Base-by-base conservation (phyloP, 2,113 vertebrate genomes). In the Scomber scombrus region DNA sequence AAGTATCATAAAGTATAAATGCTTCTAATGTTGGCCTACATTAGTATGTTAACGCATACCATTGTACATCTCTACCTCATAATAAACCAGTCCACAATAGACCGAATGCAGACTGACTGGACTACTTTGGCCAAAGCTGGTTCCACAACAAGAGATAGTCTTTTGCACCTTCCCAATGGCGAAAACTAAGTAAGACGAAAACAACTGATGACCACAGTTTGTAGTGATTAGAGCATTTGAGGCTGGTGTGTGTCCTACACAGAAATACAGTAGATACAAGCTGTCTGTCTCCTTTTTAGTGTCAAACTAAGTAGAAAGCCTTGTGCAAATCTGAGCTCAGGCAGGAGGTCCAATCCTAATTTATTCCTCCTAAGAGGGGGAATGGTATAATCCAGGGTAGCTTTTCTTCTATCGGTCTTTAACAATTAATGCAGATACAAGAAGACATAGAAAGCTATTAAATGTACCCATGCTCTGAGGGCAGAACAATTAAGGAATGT, bases 1-100 rank as follows among this genome's bases (percentile, higher is more conserved):
- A 90, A 85, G 64, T 84, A 89, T 86, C 80, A 89, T 89, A 88
- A 93, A 90, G 89, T 91, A 93, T 90, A 94, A 94, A 93, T 89
- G 89, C 90, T 90, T 88, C 88, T 77, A 88, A 93, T 86, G 86
- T 93, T 85, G 88, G 86, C 88, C 90, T 92, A 93, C 83, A 80
- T 82, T 81, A 90, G 88, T 85, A 89, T 90, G 88, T 90, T 82
- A 75, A 90, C 70, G 91, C 88, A 89, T 78, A 86, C 86, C 23
- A 21, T 72, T 73, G 82, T 65, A 85, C 84, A 88, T 84, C 80
- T 77, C 49, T 70, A 82, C 81, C 78, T 74, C 84, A 71, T 87
- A 62, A 82, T 89, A 91, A 90, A 91, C 73, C 52, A 69, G 86
- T 85, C 86, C 71, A 76, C 75, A 84, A 57, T 14, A 70, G 86